These are phyloP conservation scores for Nycticorax nycticorax DNA, from an alignment of 2,113 vertebrate species.

Conservation along the genomic window DNA sequence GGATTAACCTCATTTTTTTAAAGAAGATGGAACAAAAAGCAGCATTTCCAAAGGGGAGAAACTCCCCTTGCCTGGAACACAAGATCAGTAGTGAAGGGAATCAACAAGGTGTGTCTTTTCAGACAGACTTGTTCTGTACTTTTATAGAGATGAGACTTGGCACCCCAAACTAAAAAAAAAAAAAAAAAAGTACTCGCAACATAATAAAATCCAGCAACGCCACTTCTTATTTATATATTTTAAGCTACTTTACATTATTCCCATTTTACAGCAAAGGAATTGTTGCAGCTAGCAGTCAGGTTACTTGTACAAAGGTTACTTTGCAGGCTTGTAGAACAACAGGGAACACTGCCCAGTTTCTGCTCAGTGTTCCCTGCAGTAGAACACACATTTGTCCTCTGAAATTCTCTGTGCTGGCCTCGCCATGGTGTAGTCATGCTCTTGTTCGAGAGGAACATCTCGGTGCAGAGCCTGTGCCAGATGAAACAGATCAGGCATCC, in stretches of 20 bases:
- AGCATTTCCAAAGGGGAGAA: background rate
- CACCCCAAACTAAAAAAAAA: background rate
- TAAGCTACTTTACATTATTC: background rate
- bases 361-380: background rate
- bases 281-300: background rate
- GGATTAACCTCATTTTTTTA: background rate
- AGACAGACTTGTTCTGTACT: background rate
- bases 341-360: background rate
- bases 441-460: background rate
- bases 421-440: background rate
- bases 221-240: background rate
- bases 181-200: background rate
- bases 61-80: background rate
- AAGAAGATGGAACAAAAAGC: background rate
- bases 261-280: background rate
- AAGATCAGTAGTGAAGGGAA: background rate
- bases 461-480: background rate
- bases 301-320: background rate
- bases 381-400: background rate
- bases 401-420: background rate
- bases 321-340: background rate
- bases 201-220: background rate
- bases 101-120: background rate
- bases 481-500: conserved; percentile 17
- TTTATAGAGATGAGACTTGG: background rate